Evolutionary conservation across 1,140 invertebrate species (phyloP).

Genomic region (Bombus difficillimus): DNA sequence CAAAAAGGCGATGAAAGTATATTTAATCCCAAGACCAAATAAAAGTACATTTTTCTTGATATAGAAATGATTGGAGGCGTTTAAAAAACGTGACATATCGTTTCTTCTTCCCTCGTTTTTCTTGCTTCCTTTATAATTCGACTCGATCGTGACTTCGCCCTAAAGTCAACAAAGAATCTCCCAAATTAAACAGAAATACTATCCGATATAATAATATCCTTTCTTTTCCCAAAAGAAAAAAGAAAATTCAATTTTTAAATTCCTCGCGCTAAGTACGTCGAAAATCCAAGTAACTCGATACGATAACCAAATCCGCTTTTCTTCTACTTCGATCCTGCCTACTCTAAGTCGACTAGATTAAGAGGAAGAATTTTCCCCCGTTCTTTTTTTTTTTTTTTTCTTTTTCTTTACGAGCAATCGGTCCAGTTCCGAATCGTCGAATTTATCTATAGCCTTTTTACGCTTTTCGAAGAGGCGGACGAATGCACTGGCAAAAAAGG

Average conservation of each 20-base stretch:
- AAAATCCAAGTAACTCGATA: not conserved
- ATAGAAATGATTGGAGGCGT: rapidly evolving
- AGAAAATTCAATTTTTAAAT: not conserved
- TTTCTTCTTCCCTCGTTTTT: not conserved
- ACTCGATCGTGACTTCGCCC: not conserved
- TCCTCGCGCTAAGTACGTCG: not conserved
- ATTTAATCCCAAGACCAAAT: not conserved
- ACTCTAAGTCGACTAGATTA: slow-evolving; percentile 9
- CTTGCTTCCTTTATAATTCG: not conserved
- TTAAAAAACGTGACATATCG: not conserved
- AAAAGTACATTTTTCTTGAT: not conserved
- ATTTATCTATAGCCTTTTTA: slow-evolving; percentile 19
- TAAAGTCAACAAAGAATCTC: not conserved
- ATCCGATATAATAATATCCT: not conserved
- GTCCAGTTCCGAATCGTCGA: slow-evolving; percentile 22
- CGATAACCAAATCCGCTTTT: not conserved
- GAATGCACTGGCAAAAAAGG: slow-evolving; percentile 13
- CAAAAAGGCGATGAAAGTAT: not conserved
- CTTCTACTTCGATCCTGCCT: not conserved
- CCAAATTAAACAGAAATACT: not conserved
- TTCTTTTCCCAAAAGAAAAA: not conserved
- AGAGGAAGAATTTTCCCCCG: not conserved
- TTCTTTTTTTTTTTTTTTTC: not conserved
- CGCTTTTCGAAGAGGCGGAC: not conserved
- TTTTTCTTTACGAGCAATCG: slow-evolving; percentile 36